Evolutionary conservation across 2,797 vertebrate species (phyloP).

Genomic region (Buphagus erythrorhynchus): DNA sequence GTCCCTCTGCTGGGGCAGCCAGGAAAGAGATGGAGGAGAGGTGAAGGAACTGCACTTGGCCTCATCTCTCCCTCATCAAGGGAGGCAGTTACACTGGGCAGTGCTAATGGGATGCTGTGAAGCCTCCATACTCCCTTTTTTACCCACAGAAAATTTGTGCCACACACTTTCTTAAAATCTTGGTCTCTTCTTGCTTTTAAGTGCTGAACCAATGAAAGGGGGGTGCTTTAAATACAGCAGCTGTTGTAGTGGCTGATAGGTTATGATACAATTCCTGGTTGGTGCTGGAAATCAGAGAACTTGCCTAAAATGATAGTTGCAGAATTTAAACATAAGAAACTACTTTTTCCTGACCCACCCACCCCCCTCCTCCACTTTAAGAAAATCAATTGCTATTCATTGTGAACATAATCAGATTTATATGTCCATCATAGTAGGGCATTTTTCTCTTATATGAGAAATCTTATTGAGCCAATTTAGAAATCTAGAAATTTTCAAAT

Average conservation of each 20-base stretch:
- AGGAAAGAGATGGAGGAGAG: neutral
- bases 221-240: neutral
- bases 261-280: neutral
- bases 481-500: neutral
- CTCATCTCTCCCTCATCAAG: neutral
- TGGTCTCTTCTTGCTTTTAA: neutral
- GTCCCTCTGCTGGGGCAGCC: neutral
- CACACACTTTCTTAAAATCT: neutral
- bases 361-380: accelerated
- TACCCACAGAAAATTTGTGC: neutral
- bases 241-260: neutral
- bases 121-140: neutral
- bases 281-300: neutral
- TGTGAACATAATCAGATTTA: neutral
- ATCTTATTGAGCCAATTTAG: neutral
- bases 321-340: neutral
- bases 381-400: neutral
- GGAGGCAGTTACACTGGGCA: neutral
- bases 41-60: neutral
- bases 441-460: neutral
- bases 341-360: neutral
- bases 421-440: neutral
- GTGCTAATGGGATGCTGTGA: neutral
- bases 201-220: neutral
- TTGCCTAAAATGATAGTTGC: neutral